Conservation (phyloP, 35 echinoderm and acorn worm genomes). For the Patiria miniata region DNA sequence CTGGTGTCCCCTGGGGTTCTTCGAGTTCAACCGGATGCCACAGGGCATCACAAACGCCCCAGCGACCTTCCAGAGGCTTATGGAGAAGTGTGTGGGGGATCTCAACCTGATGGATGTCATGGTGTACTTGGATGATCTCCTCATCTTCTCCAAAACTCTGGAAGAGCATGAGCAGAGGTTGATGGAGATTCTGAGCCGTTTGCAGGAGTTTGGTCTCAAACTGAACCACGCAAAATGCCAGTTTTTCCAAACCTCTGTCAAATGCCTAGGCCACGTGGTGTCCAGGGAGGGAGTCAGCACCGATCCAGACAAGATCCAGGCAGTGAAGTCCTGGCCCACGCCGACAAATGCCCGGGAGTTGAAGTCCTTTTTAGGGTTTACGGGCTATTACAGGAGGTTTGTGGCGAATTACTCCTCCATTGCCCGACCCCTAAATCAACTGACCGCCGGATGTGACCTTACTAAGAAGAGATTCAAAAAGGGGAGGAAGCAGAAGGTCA, state of each 20-base stretch:
- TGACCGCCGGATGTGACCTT: slow-evolving; percentile 42
- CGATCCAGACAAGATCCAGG: slow-evolving; percentile 58
- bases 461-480: slow-evolving; percentile 2
- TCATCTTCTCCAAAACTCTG: slow-evolving; percentile 61
- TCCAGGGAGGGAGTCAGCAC: slow-evolving; percentile 50
- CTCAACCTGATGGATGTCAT: slow-evolving; percentile 41
- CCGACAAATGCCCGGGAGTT: slow-evolving; percentile 59
- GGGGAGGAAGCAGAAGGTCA: background rate
- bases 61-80: slow-evolving; percentile 61
- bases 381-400: slow-evolving; percentile 80
- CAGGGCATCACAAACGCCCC: slow-evolving; percentile 62
- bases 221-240: slow-evolving; percentile 32
- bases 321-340: slow-evolving; percentile 51
- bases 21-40: slow-evolving; percentile 70
- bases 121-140: slow-evolving; percentile 61
- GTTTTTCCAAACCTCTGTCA: slow-evolving; percentile 27
- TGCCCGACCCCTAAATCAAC: slow-evolving; percentile 53
- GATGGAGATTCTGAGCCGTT: slow-evolving; percentile 37
- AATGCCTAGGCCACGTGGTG: slow-evolving; percentile 56
- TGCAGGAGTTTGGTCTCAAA: slow-evolving; percentile 34
- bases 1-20: slow-evolving; percentile 65
- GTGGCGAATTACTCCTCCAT: slow-evolving; percentile 51
- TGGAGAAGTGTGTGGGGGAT: slow-evolving; percentile 60
- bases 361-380: slow-evolving; percentile 74
- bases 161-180: slow-evolving; percentile 54